These are phyloP conservation scores for Drosophila kikkawai DNA, from an alignment of 1,140 invertebrate genomes.

Conservation along the genomic window DNA sequence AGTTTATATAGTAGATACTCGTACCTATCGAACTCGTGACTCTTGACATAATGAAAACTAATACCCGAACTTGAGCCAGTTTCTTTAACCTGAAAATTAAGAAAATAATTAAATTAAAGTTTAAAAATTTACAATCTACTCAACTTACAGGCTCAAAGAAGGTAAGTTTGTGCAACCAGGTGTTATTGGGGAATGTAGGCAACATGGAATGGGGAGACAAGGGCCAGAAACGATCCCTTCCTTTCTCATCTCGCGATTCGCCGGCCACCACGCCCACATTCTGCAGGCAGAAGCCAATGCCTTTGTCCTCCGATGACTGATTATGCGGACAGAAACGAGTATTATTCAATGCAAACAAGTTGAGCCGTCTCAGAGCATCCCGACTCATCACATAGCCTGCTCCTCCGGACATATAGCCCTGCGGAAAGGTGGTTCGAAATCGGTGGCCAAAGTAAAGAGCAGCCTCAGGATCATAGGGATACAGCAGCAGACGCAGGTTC, in stretches of 20 bases:
- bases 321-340: conserved; percentile 89
- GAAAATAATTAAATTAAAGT: not conserved
- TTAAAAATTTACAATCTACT: rapidly evolving
- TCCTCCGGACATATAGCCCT: conserved; percentile 98
- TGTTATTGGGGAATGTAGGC: conserved; percentile 87
- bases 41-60: conserved; percentile 41
- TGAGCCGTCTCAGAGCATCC: conserved; percentile 90
- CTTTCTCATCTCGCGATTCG: conserved; percentile 92
- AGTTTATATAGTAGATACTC: conserved; percentile 27
- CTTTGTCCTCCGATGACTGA: conserved; percentile 93
- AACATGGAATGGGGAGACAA: conserved; percentile 91
- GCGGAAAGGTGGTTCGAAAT: conserved; percentile 91
- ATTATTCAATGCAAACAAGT: conserved; percentile 90
- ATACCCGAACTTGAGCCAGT: conserved; percentile 25
- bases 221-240: conserved; percentile 92
- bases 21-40: conserved; percentile 31
- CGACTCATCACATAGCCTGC: conserved; percentile 96
- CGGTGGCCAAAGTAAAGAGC: conserved; percentile 95
- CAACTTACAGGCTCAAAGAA: conserved; percentile 27
- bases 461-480: conserved; percentile 88
- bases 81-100: conserved; percentile 8
- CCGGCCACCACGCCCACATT: conserved; percentile 94
- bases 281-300: conserved; percentile 95
- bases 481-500: conserved; percentile 95
- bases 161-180: conserved; percentile 54